Percentiles rank a stretch among this genome's conserved stretches.
Evolutionary conservation across 1,140 invertebrate genomes (phyloP).

Genomic region (Apis florea): DNA sequence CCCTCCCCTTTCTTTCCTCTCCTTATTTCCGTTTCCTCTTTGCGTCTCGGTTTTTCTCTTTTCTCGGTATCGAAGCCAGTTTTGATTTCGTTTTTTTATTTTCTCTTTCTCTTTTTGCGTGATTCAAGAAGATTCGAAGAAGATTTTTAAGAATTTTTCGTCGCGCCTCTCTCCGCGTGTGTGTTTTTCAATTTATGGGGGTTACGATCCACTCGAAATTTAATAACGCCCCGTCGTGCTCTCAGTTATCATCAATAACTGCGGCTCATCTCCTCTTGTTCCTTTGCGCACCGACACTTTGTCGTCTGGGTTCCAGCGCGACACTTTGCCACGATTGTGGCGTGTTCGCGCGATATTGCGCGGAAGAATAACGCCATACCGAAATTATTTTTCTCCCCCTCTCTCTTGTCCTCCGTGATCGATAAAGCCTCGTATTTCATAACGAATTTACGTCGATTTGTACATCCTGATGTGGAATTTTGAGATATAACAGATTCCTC

Average conservation of each 20-base stretch:
- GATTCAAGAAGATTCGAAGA: conserved; percentile 4
- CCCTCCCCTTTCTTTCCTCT: neutral
- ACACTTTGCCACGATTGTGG: neutral
- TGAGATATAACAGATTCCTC: no score
- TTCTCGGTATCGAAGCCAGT: no score
- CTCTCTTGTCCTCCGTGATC: neutral
- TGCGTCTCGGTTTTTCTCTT: neutral
- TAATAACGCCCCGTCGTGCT: conserved; percentile 18
- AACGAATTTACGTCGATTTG: no score
- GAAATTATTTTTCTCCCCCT: neutral
- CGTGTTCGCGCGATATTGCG: neutral
- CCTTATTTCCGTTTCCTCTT: no score
- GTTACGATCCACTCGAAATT: conserved; percentile 28
- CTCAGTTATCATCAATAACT: conserved; percentile 21
- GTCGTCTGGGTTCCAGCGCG: neutral
- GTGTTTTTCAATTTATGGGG: conserved; percentile 33
- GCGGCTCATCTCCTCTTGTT: conserved; percentile 1
- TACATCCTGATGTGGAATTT: no score
- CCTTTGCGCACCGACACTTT: conserved; percentile 3
- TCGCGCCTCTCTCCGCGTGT: neutral
- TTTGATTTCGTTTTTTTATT: no score
- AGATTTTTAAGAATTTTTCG: neutral
- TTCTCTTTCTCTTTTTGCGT: neutral
- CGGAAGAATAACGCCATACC: neutral
- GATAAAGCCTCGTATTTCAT: neutral